These are phyloP conservation scores for Cotesia vestalis DNA, from an alignment of 1,140 invertebrate species.

Conservation along the genomic window DNA sequence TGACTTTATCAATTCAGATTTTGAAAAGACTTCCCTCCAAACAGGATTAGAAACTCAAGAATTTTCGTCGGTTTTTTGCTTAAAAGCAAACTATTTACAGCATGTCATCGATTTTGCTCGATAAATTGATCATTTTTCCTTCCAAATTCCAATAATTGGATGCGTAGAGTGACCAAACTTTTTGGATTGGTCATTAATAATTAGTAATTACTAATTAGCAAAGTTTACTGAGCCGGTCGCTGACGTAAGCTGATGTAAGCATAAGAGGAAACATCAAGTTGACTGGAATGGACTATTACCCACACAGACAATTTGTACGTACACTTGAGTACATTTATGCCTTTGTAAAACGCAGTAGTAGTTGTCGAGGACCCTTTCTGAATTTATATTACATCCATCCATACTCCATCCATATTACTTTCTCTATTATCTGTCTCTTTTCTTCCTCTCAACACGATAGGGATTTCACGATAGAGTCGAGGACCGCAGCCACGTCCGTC, in stretches of 20 bases:
- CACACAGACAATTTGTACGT: background rate
- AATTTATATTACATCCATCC: slow-evolving; percentile 32
- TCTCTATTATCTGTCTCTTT: no score
- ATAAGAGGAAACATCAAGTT: slow-evolving; percentile 20
- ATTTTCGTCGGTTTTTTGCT: no score
- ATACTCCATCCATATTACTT: no score
- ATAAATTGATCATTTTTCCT: no score
- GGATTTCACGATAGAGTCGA: slow-evolving; percentile 38
- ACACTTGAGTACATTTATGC: slow-evolving; percentile 28
- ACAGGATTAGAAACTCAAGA: slow-evolving; percentile 8
- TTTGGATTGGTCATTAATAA: no score
- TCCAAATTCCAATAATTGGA: no score
- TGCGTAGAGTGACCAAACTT: no score
- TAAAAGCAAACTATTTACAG: no score
- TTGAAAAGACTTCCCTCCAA: slow-evolving; percentile 6
- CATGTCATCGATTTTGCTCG: no score
- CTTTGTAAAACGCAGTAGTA: slow-evolving; percentile 33
- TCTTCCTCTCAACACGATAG: slow-evolving; percentile 10
- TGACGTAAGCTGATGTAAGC: slow-evolving; percentile 12
- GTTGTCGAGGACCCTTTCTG: slow-evolving; percentile 42
- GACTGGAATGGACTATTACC: background rate
- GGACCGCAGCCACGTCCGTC: slow-evolving; percentile 49
- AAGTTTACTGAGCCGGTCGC: background rate
- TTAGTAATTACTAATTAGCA: no score
- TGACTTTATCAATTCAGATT: slow-evolving; percentile 31